A percentile compares a stretch with the other conserved stretches of the same genome.
Conservation (phyloP, 2,113 vertebrate species). For the Propithecus coquereli region DNA sequence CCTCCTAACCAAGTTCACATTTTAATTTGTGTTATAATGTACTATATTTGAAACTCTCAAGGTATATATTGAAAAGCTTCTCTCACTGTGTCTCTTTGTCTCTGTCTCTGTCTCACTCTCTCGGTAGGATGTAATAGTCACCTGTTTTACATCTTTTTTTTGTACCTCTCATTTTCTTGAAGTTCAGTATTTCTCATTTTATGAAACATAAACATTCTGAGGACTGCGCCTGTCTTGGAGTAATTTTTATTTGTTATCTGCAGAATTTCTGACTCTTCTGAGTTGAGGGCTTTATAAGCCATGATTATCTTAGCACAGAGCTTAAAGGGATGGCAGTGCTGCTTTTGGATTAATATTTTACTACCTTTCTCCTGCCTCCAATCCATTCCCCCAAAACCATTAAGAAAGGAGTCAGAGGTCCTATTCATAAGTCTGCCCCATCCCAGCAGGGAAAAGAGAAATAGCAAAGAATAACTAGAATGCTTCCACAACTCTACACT, state of each 20-base stretch:
- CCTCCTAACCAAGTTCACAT: not conserved
- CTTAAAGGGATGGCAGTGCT: not conserved
- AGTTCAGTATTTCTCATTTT: not conserved
- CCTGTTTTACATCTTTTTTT: not conserved
- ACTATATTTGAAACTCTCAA: not conserved
- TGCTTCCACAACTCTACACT: not conserved
- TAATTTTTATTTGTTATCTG: conserved; percentile 13
- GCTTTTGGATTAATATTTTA: conserved; percentile 1
- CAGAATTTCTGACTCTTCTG: not conserved
- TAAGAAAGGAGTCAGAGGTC: conserved; percentile 15
- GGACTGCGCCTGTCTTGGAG: not conserved
- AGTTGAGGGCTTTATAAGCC: not conserved
- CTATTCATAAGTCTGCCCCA: not conserved
- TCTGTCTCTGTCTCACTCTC: not conserved
- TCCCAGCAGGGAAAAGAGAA: not conserved
- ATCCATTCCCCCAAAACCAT: not conserved
- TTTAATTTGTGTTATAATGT: not conserved
- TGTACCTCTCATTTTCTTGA: not conserved
- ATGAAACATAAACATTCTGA: not conserved
- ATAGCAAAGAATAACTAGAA: not conserved
- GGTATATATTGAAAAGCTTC: not conserved
- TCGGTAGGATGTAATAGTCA: not conserved
- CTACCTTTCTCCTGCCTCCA: not conserved
- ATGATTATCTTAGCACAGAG: not conserved
- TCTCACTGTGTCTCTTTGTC: not conserved